Evolutionary conservation across 2,797 vertebrate species (phyloP), one percentile per base, ranked within the genome.

Genomic region (Enteromius treurensis): DNA sequence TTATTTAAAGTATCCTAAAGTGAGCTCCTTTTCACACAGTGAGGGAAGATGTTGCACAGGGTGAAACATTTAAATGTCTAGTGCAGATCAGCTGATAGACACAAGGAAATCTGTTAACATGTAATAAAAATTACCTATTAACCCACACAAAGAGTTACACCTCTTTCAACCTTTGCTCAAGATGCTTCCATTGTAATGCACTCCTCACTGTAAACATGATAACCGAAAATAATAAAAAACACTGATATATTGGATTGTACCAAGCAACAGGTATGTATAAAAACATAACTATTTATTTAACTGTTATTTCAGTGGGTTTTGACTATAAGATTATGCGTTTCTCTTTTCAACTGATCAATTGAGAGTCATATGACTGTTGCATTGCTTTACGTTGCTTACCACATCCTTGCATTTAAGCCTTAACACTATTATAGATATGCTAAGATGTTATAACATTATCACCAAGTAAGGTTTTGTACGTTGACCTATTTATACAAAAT

Each of bases 151-250:
- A 19, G 14, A 45, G 79, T 21, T 42, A 53, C 64, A 65, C 84
- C 80, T 85, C 64, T 62, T 70, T 73, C 37, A 87, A 85, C 86
- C 86, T 87, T 87, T 85, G 86, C 71, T 80, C 83, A 71, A 70
- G 32, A 82, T 49, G 40, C 77, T 77, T 85, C 6, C 47, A 19
- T 40, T 82, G 40, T 29, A 19, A 58, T 42, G 15, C 60, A 26
- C 15, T 67, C 5, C 15, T 0, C n/a, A 76, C 32, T 58, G 65
- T 42, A 53, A 74, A 62, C 47, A 82, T 67, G 62, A 68, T 14
- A 10, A 29, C 15, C 13, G 9, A 40, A 82, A 76, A 34, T 68
- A 11, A 76, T 4, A 17, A 51, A 26, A 49, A 51, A 65, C 68
- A 0, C 19, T 3, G 42, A 78, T 70, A 60, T 42, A 64, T 53